These are phyloP conservation scores for Phenganax stokvisi DNA, from an alignment of 92 coral and sea anemone genomes.

Conservation along the genomic window DNA sequence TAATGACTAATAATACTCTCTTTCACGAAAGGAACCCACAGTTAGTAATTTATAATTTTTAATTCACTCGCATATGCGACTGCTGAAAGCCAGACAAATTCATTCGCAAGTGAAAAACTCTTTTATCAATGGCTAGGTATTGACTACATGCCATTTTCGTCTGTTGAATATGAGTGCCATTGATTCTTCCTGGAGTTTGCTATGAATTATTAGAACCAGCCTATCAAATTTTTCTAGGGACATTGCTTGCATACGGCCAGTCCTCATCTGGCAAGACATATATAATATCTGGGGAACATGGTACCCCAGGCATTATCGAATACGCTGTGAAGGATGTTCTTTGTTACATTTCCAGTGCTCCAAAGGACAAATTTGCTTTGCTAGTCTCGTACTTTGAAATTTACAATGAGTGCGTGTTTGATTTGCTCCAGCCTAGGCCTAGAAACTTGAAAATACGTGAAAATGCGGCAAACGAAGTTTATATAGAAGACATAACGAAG, in stretches of 20 bases:
- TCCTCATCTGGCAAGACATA: constrained; percentile 87
- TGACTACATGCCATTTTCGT: no score
- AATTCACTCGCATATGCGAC: no score
- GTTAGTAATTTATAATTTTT: constrained; percentile 22
- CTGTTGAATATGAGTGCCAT: no score
- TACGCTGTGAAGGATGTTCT: constrained; percentile 70
- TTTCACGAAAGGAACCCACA: constrained; percentile 67
- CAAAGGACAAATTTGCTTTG: constrained; percentile 63
- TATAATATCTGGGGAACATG: constrained; percentile 71
- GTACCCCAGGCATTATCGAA: constrained; percentile 65
- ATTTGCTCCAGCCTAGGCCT: constrained; percentile 63
- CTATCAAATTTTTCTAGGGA: constrained; percentile 44
- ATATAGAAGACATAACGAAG: constrained; percentile 70
- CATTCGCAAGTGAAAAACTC: no score
- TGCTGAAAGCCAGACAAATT: no score
- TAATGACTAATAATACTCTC: neutral
- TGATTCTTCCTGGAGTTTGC: no score
- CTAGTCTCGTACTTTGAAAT: constrained; percentile 83
- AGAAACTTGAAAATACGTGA: constrained; percentile 79
- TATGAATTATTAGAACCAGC: no score
- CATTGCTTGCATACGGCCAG: constrained; percentile 94
- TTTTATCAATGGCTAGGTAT: no score
- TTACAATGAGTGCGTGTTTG: constrained; percentile 84
- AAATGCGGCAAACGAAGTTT: constrained; percentile 45
- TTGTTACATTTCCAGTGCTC: constrained; percentile 58